These are phyloP conservation scores for Drosophila leonis DNA, from an alignment of 2,888 invertebrate species.

Conservation along the genomic window DNA sequence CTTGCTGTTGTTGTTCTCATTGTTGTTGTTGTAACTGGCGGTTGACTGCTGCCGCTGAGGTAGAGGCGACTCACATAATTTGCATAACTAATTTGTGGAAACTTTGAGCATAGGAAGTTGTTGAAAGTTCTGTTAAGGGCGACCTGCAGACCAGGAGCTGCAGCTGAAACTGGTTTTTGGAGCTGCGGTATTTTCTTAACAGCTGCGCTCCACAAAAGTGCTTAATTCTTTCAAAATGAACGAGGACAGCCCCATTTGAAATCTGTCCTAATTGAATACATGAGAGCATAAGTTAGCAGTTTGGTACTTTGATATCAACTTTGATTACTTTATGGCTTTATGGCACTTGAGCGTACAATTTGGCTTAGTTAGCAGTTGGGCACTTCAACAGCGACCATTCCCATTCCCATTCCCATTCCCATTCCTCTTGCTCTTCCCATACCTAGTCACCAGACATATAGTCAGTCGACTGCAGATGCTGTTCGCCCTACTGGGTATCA, in stretches of 20 bases:
- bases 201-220: constrained; percentile 71
- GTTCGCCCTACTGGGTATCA: not conserved
- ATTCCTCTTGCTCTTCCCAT: not conserved
- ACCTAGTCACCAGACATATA: not conserved
- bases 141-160: constrained; percentile 31
- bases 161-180: constrained; percentile 24
- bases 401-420: not conserved
- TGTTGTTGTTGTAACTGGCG: constrained; percentile 46
- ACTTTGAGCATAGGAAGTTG: constrained; percentile 80
- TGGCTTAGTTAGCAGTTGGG: constrained; percentile 68
- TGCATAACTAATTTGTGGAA: constrained; percentile 79
- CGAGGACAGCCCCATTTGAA: constrained; percentile 63
- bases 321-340: constrained; percentile 80
- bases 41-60: constrained; percentile 64
- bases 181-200: constrained; percentile 72
- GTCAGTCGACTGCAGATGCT: not conserved
- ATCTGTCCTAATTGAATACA: constrained; percentile 79
- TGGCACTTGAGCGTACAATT: constrained; percentile 80
- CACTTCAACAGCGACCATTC: constrained; percentile 10
- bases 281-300: constrained; percentile 79
- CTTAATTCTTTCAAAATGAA: constrained; percentile 75
- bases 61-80: constrained; percentile 78
- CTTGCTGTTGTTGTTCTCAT: constrained; percentile 15
- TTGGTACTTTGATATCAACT: constrained; percentile 79
- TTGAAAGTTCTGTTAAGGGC: constrained; percentile 75